Conservation (phyloP, 2,113 vertebrate genomes). For the Hippopotamus amphibius region DNA sequence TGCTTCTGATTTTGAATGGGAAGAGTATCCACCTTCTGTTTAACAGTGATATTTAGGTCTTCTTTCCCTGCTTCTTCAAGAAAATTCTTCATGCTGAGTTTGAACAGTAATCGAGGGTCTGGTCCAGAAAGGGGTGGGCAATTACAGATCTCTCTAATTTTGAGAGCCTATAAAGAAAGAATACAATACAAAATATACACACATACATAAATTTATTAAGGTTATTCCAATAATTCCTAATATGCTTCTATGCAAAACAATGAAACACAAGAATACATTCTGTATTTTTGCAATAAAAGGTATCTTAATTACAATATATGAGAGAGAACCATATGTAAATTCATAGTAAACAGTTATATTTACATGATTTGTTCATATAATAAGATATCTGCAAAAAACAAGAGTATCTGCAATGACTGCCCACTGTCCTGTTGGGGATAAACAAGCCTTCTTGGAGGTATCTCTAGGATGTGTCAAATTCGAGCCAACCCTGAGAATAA, state of each 20-base stretch:
- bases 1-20: constrained; percentile 81
- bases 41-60: constrained; percentile 67
- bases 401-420: neutral
- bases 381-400: constrained; percentile 16
- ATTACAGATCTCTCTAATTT: constrained; percentile 92
- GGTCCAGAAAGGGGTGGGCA: constrained; percentile 92
- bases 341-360: neutral
- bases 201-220: constrained; percentile 57
- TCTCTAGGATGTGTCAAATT: neutral
- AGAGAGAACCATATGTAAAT: neutral
- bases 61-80: constrained; percentile 84
- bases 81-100: constrained; percentile 86
- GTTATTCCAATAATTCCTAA: neutral
- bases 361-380: neutral
- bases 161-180: constrained; percentile 91
- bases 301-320: neutral
- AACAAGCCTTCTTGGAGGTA: neutral
- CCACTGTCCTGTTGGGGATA: neutral
- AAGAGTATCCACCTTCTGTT: constrained; percentile 78
- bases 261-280: neutral
- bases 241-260: neutral
- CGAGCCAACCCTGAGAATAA: neutral
- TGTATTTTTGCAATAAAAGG: neutral
- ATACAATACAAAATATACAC: constrained; percentile 29
- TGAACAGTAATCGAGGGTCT: constrained; percentile 94